phyloP scores from a whole-genome alignment of 1,140 invertebrate species.

The Hycleus phaleratus region DNA sequence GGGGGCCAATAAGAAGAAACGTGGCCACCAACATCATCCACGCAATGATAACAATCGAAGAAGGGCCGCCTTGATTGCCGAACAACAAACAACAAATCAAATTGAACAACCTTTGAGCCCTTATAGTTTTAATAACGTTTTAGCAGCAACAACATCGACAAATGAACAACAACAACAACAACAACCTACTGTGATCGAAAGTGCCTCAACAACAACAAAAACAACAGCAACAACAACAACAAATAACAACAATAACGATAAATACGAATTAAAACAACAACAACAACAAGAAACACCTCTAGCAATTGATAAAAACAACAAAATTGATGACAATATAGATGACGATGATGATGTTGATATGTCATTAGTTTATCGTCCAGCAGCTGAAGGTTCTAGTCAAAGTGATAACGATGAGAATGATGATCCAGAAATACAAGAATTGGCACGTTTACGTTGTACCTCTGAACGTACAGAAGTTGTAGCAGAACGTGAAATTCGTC shows the following conservation, averaged over 20 bases:
- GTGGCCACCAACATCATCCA: slow-evolving; percentile 73
- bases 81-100: slow-evolving; percentile 9
- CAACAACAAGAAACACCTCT: slow-evolving; percentile 1
- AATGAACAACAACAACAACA: slow-evolving; percentile 32
- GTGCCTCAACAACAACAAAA: slow-evolving; percentile 23
- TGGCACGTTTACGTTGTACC: slow-evolving; percentile 74
- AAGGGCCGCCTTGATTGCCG: slow-evolving; percentile 35
- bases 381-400: slow-evolving; percentile 43
- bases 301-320: slow-evolving; percentile 14
- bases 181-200: slow-evolving; percentile 29
- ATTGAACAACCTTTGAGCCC: slow-evolving; percentile 11
- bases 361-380: slow-evolving; percentile 47
- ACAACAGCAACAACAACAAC: background rate
- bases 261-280: slow-evolving; percentile 9
- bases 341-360: slow-evolving; percentile 29
- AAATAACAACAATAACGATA: slow-evolving; percentile 21
- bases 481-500: slow-evolving; percentile 70
- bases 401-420: slow-evolving; percentile 43
- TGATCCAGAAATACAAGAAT: slow-evolving; percentile 68
- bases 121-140: slow-evolving; percentile 26
- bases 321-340: background rate
- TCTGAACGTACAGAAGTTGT: slow-evolving; percentile 81
- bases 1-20: slow-evolving; percentile 53
- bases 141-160: slow-evolving; percentile 37
- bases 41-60: slow-evolving; percentile 45